phyloP scores from a whole-genome alignment of 2,888 invertebrate species.

The Ophioninae sp. region DNA sequence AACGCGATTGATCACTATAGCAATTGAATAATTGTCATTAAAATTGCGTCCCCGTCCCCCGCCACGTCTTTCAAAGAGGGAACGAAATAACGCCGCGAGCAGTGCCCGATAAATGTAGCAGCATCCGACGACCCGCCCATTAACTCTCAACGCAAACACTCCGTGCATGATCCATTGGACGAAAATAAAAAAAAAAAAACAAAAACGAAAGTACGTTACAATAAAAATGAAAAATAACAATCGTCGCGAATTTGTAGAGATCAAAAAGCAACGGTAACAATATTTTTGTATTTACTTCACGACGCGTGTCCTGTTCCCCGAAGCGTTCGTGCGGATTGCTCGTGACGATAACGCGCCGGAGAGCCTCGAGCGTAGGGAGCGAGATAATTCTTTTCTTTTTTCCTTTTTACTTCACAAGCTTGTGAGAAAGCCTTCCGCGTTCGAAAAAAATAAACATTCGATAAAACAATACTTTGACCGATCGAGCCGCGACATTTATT shows the following conservation, averaged over 20 bases:
- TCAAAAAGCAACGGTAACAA: neutral
- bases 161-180: neutral
- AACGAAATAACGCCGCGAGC: neutral
- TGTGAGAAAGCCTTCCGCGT: neutral
- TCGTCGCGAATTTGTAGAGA: neutral
- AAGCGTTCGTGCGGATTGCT: slow-evolving; percentile 4
- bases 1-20: slow-evolving; percentile 4
- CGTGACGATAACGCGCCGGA: neutral
- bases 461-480: neutral
- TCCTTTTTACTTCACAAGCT: neutral
- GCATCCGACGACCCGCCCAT: slow-evolving; percentile 13
- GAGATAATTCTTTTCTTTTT: neutral
- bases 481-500: neutral
- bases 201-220: no score
- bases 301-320: slow-evolving; percentile 5
- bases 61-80: neutral
- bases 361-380: neutral
- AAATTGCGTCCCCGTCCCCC: neutral
- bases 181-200: no score
- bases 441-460: neutral
- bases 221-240: neutral
- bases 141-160: slow-evolving; percentile 1
- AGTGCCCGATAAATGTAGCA: neutral
- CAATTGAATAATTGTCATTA: slow-evolving; percentile 8
- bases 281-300: neutral